Evolutionary conservation across 1,140 invertebrate species (phyloP).

Genomic region (Drosophila aff.): DNA sequence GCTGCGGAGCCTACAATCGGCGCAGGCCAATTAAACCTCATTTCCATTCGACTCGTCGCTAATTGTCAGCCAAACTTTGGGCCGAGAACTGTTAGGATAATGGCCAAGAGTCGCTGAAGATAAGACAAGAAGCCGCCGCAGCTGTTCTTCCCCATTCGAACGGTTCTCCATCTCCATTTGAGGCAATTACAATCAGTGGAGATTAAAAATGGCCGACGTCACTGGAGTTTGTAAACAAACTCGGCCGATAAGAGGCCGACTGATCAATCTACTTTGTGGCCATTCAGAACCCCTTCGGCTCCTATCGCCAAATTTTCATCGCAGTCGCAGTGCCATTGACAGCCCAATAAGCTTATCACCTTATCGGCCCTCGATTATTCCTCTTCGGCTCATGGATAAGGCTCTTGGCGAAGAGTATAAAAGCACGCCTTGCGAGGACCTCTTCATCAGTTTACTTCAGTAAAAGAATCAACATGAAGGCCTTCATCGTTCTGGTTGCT

Average conservation of each 20-base stretch:
- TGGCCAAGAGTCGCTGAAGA: conserved; percentile 20
- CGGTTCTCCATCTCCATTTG: conserved; percentile 20
- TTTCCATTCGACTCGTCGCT: conserved; percentile 31
- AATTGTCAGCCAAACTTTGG: conserved; percentile 36
- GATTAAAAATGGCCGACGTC: conserved; percentile 21
- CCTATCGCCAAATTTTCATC: conserved; percentile 21
- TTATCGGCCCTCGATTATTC: conserved; percentile 5
- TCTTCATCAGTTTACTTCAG: conserved; percentile 36
- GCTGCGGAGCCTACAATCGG: conserved; percentile 6
- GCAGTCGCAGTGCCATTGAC: conserved; percentile 6
- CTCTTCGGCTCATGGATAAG: not conserved
- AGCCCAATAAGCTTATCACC: conserved; percentile 19
- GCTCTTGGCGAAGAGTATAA: conserved; percentile 20
- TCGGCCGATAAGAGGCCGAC: conserved; percentile 3
- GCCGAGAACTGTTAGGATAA: conserved; percentile 48
- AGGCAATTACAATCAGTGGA: conserved; percentile 2
- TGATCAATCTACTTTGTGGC: conserved; percentile 9
- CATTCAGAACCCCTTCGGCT: conserved; percentile 4
- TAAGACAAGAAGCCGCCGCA: conserved; percentile 26
- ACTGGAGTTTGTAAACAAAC: conserved; percentile 45
- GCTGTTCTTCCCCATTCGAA: conserved; percentile 30
- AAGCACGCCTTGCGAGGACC: conserved; percentile 12
- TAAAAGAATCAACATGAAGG: conserved; percentile 58
- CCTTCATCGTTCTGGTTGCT: conserved; percentile 58
- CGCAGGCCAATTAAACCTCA: conserved; percentile 46